phyloP scores from a whole-genome alignment of 2,888 invertebrate genomes.

The Andrena bucephala region DNA sequence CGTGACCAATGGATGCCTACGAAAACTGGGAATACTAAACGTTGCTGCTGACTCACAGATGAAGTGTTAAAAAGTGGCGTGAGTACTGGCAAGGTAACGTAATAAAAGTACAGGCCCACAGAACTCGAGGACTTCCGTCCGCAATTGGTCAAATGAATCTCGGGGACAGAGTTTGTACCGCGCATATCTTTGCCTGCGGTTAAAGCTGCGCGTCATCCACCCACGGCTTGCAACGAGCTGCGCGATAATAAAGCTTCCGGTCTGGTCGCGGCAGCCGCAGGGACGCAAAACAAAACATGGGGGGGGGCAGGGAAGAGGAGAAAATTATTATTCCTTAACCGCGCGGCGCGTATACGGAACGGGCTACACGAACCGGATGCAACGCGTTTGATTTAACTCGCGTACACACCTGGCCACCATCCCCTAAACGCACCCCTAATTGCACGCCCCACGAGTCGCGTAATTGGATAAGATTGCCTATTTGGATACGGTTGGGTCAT shows the following conservation, averaged over 20 bases:
- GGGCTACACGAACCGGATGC: slow-evolving; percentile 56
- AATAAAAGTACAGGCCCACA: background rate
- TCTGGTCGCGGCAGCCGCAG: slow-evolving; percentile 67
- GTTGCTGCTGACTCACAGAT: too few species aligned
- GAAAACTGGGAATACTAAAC: too few species aligned
- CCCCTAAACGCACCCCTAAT: slow-evolving; percentile 47
- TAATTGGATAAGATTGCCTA: background rate
- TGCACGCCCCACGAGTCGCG: slow-evolving; percentile 13
- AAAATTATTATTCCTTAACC: slow-evolving; percentile 67
- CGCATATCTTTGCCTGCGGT: slow-evolving; percentile 52
- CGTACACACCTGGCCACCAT: slow-evolving; percentile 54
- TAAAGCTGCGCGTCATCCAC: slow-evolving; percentile 55
- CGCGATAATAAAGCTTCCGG: slow-evolving; percentile 76
- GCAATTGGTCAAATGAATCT: slow-evolving; percentile 25
- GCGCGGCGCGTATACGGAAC: slow-evolving; percentile 55
- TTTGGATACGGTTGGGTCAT: background rate
- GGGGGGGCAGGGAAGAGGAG: slow-evolving; percentile 56
- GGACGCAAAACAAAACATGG: slow-evolving; percentile 66
- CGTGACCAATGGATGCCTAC: too few species aligned
- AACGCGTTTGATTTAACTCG: slow-evolving; percentile 57
- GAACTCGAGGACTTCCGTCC: slow-evolving; percentile 10
- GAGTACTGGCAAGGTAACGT: too few species aligned
- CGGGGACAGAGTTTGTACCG: slow-evolving; percentile 35
- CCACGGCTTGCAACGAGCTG: slow-evolving; percentile 62
- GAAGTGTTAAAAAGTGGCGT: too few species aligned